phyloP scores from a whole-genome alignment of 2,888 invertebrate genomes.

The Athrips mouffetella region DNA sequence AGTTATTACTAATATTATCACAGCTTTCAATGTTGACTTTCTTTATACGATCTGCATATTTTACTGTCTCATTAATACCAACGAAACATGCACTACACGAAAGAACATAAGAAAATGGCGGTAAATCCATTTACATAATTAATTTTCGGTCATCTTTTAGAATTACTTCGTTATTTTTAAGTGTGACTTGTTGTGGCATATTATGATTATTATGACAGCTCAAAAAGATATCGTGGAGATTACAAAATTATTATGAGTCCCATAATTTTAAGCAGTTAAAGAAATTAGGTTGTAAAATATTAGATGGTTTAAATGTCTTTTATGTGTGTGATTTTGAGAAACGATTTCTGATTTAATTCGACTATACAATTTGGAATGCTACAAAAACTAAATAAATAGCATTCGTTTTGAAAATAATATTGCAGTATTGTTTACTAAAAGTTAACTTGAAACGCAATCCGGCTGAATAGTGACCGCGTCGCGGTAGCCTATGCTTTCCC shows the following conservation, averaged over 20 bases:
- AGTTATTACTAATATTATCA: constrained; percentile 37
- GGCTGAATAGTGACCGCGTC: constrained; percentile 69
- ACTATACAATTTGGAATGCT: no score
- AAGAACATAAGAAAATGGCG: constrained; percentile 38
- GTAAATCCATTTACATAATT: constrained; percentile 47
- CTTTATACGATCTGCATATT: constrained; percentile 39
- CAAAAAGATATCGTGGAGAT: constrained; percentile 12
- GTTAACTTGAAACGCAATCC: constrained; percentile 66
- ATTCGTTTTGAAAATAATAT: constrained; percentile 28
- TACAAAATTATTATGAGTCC: constrained; percentile 2
- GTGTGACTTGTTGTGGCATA: constrained; percentile 47
- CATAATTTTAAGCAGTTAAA: not conserved
- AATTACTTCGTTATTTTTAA: constrained; percentile 44
- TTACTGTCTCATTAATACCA: constrained; percentile 41
- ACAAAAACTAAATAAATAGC: constrained; percentile 40
- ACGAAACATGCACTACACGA: constrained; percentile 34
- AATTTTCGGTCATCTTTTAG: constrained; percentile 40
- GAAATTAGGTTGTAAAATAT: constrained; percentile 5
- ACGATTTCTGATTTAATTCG: no score
- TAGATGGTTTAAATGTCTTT: not conserved
- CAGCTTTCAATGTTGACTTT: constrained; percentile 35
- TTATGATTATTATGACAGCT: constrained; percentile 36
- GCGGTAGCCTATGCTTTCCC: constrained; percentile 75
- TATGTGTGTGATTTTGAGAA: constrained; percentile 11
- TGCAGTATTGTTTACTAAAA: constrained; percentile 61